Conservation (phyloP, 2,797 vertebrate species). For the Anableps anableps region DNA sequence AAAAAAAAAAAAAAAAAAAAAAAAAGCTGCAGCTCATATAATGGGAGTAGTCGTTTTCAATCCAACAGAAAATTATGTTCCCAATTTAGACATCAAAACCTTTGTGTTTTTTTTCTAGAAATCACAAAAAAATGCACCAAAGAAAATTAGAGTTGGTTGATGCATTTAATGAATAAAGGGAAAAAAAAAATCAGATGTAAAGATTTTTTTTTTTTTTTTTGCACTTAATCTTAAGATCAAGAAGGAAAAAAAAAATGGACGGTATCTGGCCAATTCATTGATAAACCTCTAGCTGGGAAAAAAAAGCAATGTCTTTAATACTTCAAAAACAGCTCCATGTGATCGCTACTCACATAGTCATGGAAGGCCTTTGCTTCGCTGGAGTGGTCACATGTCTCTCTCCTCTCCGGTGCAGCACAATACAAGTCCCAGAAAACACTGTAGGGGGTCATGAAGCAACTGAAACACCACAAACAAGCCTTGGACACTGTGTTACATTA, state of each 20-base stretch:
- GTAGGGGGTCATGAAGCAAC: constrained; percentile 30
- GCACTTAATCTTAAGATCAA: not conserved
- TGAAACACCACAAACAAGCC: constrained; percentile 55
- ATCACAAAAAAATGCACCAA: not conserved
- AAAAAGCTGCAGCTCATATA: not conserved
- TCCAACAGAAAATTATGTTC: not conserved
- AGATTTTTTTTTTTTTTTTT: not conserved
- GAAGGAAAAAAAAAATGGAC: constrained; percentile 23
- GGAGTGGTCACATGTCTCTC: constrained; percentile 99
- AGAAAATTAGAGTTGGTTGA: not conserved
- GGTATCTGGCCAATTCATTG: constrained; percentile 4
- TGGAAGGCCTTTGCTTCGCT: constrained; percentile 99
- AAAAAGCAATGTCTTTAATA: not conserved
- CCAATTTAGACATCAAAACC: not conserved
- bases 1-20: too few relatives aligned
- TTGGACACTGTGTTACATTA: constrained; percentile 31
- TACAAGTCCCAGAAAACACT: constrained; percentile 99
- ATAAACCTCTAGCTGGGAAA: not conserved
- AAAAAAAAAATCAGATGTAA: not conserved
- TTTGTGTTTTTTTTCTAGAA: not conserved
- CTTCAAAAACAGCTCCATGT: constrained; percentile 33
- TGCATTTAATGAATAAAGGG: not conserved
- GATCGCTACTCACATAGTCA: constrained; percentile 92
- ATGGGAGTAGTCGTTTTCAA: not conserved
- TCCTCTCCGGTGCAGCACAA: constrained; percentile 97